Percentiles rank a stretch among this genome's conserved stretches.
Conservation (phyloP, 2,888 invertebrate genomes). For the Sepiola atlantica region DNA sequence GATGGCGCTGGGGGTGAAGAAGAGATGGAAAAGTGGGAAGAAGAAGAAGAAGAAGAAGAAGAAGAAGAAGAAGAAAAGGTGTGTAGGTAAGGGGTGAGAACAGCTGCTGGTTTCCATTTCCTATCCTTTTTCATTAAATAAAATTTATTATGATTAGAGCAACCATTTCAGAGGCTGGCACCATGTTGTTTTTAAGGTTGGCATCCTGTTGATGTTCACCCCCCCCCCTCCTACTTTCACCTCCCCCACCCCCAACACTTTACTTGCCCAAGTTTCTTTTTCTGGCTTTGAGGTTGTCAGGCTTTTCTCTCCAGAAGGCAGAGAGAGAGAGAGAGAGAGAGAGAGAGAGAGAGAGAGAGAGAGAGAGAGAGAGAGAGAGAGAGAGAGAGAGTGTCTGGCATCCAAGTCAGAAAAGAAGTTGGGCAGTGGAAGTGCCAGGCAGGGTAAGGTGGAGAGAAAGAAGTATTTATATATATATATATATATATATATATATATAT, state of each 20-base stretch:
- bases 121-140: constrained; percentile 32
- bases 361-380: too few species aligned
- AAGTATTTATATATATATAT: too few species aligned
- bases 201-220: constrained; percentile 32
- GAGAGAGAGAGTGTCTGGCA: too few species aligned
- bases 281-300: background rate
- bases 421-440: background rate
- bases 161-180: constrained; percentile 12
- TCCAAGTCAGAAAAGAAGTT: background rate
- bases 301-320: constrained; percentile 1
- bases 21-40: background rate
- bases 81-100: background rate
- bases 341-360: too few species aligned
- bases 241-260: background rate
- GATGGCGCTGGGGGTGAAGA: background rate
- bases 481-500: too few species aligned
- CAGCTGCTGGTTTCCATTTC: background rate
- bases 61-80: background rate
- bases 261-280: background rate
- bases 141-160: constrained; percentile 23
- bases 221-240: background rate
- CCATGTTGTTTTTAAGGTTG: constrained; percentile 32
- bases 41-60: background rate
- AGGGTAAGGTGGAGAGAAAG: background rate
- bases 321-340: too few species aligned